A percentile compares a stretch with the other conserved stretches of the same genome.
Conservation (phyloP, 2,888 invertebrate genomes). For the Hirtodrosophila alboralis region DNA sequence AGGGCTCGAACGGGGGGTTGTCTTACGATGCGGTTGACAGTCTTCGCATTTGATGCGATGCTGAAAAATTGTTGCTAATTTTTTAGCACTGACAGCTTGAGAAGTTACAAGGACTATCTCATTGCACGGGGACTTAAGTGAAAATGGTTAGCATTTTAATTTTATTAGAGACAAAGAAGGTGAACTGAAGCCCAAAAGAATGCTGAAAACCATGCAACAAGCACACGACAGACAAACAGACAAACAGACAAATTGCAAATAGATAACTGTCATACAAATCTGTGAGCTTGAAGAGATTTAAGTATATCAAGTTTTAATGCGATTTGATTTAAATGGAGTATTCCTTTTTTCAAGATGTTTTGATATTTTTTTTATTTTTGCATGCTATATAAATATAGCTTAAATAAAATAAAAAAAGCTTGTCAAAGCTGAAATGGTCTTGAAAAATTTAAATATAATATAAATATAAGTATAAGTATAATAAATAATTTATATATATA, state of each 20-base stretch:
- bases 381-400: no score
- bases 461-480: no score
- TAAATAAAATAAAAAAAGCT: no score
- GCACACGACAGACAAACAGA: conserved; percentile 9
- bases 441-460: no score
- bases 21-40: conserved; percentile 71
- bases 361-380: no score
- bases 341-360: no score
- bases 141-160: conserved; percentile 72
- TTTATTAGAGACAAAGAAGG: conserved; percentile 59
- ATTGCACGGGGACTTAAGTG: conserved; percentile 61
- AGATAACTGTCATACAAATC: conserved; percentile 32
- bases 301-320: neutral
- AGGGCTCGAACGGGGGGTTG: conserved; percentile 11
- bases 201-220: conserved; percentile 40
- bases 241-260: no score
- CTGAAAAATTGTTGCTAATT: conserved; percentile 77
- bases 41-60: conserved; percentile 69
- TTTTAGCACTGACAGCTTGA: conserved; percentile 58
- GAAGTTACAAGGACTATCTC: conserved; percentile 42
- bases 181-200: conserved; percentile 18
- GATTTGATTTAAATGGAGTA: conserved; percentile 8
- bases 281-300: conserved; percentile 18
- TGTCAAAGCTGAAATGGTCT: no score
- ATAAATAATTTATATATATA: no score